Conservation (phyloP, 2,888 invertebrate genomes). For the Coelinius sp. region DNA sequence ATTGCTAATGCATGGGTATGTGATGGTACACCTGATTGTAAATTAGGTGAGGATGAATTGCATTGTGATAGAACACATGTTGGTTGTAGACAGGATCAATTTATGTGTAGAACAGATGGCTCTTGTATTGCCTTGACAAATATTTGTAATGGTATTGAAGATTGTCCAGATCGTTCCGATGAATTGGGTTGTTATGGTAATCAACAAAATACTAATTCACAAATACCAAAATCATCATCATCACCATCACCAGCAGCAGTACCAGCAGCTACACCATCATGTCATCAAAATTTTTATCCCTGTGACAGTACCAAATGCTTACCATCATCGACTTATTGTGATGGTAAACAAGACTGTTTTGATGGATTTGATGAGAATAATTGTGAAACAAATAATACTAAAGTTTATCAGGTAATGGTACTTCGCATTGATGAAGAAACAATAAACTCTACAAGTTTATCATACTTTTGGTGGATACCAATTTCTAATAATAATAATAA, state of each 20-base stretch:
- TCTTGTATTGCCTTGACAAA: conserved; percentile 73
- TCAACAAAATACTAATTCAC: no score
- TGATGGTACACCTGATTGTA: conserved; percentile 76
- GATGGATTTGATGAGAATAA: conserved; percentile 83
- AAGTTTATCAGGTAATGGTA: conserved; percentile 72
- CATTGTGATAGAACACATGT: conserved; percentile 68
- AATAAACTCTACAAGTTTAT: conserved; percentile 76
- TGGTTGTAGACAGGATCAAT: conserved; percentile 71
- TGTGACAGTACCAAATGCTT: conserved; percentile 78
- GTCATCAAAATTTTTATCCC: conserved; percentile 73
- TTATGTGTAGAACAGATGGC: conserved; percentile 77
- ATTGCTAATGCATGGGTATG: conserved; percentile 77
- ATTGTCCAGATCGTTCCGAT: conserved; percentile 75
- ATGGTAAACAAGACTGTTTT: conserved; percentile 79
- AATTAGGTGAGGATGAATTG: conserved; percentile 76
- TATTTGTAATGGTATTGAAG: conserved; percentile 72
- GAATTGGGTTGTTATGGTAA: conserved; percentile 73
- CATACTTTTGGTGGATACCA: conserved; percentile 78
- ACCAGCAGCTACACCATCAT: conserved; percentile 71
- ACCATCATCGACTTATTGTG: conserved; percentile 76
- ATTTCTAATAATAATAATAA: conserved; percentile 67
- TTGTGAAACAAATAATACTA: conserved; percentile 72
- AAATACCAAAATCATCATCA: no score
- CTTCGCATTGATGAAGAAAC: conserved; percentile 78
- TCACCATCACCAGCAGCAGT: no score